Base-by-base conservation (phyloP, 2,797 vertebrate genomes). In the Cryptoprocta ferox region DNA sequence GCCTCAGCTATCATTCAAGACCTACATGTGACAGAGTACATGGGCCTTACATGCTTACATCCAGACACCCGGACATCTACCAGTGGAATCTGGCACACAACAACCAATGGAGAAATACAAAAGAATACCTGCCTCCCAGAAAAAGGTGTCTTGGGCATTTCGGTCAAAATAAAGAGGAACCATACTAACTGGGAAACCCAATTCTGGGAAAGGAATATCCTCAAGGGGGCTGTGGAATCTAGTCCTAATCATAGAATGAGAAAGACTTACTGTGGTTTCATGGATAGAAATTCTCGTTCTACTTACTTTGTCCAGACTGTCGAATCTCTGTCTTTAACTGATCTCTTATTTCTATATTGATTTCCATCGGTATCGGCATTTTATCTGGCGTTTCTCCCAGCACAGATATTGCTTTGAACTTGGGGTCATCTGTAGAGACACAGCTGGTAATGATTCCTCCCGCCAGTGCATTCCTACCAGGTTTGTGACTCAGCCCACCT, bases 301-400 rank as follows among this genome's bases (percentile, higher is more conserved):
- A 99, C 99, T 99, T 98, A 99, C 99, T 99, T 98, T 99, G 98
- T 95, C 99, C 99, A 5, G 99, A 99, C 95, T 99, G 99, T 92
- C 99, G 99, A 98, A 99, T 99, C 97, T 99, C 99, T 96, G 99
- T 99, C 98, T 99, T 99, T 96, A 99, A 98, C 96, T 98, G 98
- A 6, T 98, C 98, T 97, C 99, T 99, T 92, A 99, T 98, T 96
- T 99, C 99, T 9, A 99, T 99, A 21, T 99, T 99, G 97, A 79
- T 99, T 85, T 99, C 99, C 35, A 99, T 99, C 73, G 99, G 98
- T 82, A 98, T 98, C 91, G 97, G 98, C 45, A 98, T 94, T 0
- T 97, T 97, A 79, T 98, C 98, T 3, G 98, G 97, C 85, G 70
- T 79, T 4, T 98, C 59, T 78, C 99, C 99, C 0, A 95, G 97